These are phyloP conservation scores for Microchirus variegatus DNA, from an alignment of 2,797 vertebrate genomes.

Conservation along the genomic window DNA sequence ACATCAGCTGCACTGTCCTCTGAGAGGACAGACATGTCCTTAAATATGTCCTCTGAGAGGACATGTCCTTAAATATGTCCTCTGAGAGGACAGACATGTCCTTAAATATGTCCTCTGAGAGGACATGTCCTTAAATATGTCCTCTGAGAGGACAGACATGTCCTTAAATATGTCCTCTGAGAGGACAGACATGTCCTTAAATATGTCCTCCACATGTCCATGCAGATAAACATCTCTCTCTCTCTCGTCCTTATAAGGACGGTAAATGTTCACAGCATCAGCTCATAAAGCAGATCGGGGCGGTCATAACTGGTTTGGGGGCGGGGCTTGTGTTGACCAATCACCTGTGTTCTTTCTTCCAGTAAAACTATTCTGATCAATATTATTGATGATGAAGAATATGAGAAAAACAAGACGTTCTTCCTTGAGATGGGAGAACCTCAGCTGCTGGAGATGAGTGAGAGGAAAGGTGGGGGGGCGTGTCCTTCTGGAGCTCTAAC, in stretches of 20 bases:
- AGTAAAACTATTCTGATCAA: slow-evolving; percentile 96
- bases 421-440: slow-evolving; percentile 95
- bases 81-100: too few relatives aligned
- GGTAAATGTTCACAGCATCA: slow-evolving; percentile 15
- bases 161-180: too few relatives aligned
- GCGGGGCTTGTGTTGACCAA: neutral
- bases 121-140: too few relatives aligned
- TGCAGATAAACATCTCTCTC: slow-evolving; percentile 50
- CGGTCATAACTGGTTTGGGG: too few relatives aligned
- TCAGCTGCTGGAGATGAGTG: slow-evolving; percentile 96
- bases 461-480: slow-evolving; percentile 97
- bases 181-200: too few relatives aligned
- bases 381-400: slow-evolving; percentile 97
- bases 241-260: slow-evolving; percentile 62
- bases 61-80: too few relatives aligned
- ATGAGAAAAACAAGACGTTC: slow-evolving; percentile 99
- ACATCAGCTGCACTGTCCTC: too few relatives aligned
- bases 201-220: too few relatives aligned
- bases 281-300: slow-evolving; percentile 37
- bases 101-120: too few relatives aligned
- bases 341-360: slow-evolving; percentile 63
- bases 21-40: too few relatives aligned
- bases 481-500: slow-evolving; percentile 51
- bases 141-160: too few relatives aligned
- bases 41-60: too few relatives aligned